Evolutionary conservation across 2,888 invertebrate genomes (phyloP), one percentile per base, ranked within the genome.

Genomic region (Minunthozetes semirufus): DNA sequence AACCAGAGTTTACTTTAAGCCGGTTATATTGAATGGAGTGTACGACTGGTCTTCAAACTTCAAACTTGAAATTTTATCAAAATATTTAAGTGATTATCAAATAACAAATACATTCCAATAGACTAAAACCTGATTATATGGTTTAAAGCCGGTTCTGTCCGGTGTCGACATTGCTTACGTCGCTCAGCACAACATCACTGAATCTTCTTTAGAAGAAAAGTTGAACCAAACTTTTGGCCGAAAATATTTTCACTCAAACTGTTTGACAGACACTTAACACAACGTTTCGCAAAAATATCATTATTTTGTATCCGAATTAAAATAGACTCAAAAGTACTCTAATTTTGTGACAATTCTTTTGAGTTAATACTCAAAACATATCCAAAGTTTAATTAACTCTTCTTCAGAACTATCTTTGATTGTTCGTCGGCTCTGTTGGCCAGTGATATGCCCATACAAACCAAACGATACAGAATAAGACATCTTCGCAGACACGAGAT

Each of bases 401-500:
- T n/a, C n/a, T n/a, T n/a, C n/a, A n/a, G n/a, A n/a, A n/a, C n/a
- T n/a, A n/a, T n/a, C n/a, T n/a, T n/a, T n/a, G n/a, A n/a, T n/a
- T n/a, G n/a, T n/a, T n/a, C n/a, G n/a, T n/a, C n/a, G n/a, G n/a
- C n/a, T n/a, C n/a, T n/a, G n/a, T n/a, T n/a, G 19, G 19, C 66
- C 38, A 27, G 13, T 74, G 56, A 48, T 71, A 74, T 74, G 74
- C 74, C 74, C 25, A 74, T 74, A 29, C 74, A 74, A 71, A 42
- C 70, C 50, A 42, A 50, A 25, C 70, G 70, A 13, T 74, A 74
- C 42, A 74, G 42, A 70, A 74, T 78, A 22, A 70, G 78, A 15
- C 78, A 78, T 61, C 73, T 78, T 17, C 71, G 53, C 6, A 29
- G 29, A 72, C 71, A 77, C 29, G 78, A 78, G 29, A 77, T 78